These are phyloP conservation scores for Cyanocitta stelleri DNA, from an alignment of 2,113 vertebrate species.

Conservation along the genomic window DNA sequence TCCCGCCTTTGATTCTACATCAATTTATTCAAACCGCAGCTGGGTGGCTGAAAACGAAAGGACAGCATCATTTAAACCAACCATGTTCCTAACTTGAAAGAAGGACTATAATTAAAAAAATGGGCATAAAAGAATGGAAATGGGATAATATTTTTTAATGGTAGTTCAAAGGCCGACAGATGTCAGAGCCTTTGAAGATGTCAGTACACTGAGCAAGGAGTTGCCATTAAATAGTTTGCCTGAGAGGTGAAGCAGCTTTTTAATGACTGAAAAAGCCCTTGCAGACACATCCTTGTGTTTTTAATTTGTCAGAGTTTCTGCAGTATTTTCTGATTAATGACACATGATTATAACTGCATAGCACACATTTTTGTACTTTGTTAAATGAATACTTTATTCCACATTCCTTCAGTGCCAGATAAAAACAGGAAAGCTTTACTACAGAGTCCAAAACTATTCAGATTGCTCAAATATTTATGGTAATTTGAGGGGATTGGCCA, in stretches of 20 bases:
- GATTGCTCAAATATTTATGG: conserved; percentile 74
- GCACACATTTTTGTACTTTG: conserved; percentile 76
- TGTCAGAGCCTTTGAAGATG: conserved; percentile 89
- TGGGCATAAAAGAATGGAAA: conserved; percentile 90
- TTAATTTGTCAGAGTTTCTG: conserved; percentile 80
- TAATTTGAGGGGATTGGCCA: conserved; percentile 70
- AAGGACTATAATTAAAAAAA: conserved; percentile 94
- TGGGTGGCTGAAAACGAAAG: conserved; percentile 90
- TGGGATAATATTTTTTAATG: conserved; percentile 88
- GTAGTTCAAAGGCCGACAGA: conserved; percentile 91
- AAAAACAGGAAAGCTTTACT: conserved; percentile 70
- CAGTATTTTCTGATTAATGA: conserved; percentile 83
- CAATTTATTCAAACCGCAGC: conserved; percentile 95
- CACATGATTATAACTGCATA: conserved; percentile 79
- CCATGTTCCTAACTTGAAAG: conserved; percentile 89
- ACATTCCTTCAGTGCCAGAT: conserved; percentile 73
- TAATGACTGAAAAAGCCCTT: conserved; percentile 76
- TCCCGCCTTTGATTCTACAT: conserved; percentile 94
- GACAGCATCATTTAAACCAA: conserved; percentile 85
- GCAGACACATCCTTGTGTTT: conserved; percentile 83
- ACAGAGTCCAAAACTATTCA: conserved; percentile 65
- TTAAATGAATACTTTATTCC: conserved; percentile 76
- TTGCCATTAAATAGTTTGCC: conserved; percentile 77
- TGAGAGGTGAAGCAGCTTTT: conserved; percentile 78
- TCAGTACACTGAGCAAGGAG: conserved; percentile 78